A percentile compares a stretch with the other conserved stretches of the same genome.
phyloP scores from a whole-genome alignment of 2,888 invertebrate species.

The Plusia festucae region DNA sequence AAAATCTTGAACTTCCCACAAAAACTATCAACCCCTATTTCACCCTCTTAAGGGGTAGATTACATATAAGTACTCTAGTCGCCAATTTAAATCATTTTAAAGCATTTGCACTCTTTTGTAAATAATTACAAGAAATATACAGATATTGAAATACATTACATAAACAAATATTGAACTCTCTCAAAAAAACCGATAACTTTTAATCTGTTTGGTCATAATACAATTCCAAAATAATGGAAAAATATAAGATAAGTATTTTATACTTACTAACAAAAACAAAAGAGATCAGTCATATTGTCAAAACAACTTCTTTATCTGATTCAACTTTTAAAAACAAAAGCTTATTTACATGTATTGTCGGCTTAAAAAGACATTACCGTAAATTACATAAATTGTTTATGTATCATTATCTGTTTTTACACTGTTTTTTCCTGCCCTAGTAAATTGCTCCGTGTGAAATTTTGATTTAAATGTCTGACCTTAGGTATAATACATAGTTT shows the following conservation, averaged over 20 bases:
- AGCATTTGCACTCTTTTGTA: neutral
- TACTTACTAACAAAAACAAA: neutral
- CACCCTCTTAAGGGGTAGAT: no score
- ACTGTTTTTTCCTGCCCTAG: no score
- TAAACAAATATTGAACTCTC: constrained; percentile 1
- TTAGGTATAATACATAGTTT: no score
- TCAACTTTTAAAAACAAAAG: neutral
- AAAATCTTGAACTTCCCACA: no score
- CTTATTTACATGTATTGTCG: no score
- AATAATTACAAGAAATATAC: neutral
- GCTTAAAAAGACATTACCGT: no score
- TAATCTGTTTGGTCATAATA: neutral
- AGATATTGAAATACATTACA: neutral
- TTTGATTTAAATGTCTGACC: no score
- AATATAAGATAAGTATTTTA: neutral
- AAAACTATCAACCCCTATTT: no score
- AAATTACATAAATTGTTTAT: no score
- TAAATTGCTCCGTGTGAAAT: no score
- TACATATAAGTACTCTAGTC: no score
- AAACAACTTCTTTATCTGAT: neutral
- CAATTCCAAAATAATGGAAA: neutral
- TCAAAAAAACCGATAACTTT: neutral
- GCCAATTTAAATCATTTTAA: neutral
- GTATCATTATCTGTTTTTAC: no score
- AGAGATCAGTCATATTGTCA: neutral